A percentile compares a stretch with the other conserved stretches of the same genome.
phyloP scores from a whole-genome alignment of 2,113 vertebrate genomes.

The Motacilla tschutschensis region DNA sequence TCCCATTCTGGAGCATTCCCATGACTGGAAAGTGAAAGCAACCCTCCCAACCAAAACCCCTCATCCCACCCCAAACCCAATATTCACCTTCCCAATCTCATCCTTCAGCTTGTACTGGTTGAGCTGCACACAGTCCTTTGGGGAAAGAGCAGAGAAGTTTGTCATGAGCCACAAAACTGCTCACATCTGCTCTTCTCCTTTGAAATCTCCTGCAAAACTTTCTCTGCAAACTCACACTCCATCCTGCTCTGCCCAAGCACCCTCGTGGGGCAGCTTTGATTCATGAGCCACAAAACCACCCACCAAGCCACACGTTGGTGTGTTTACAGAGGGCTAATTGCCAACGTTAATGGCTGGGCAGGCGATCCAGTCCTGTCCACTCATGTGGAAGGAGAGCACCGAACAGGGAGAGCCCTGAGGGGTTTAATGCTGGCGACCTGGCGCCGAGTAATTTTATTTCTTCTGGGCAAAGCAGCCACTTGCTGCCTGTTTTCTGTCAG shows the following conservation, averaged over 20 bases:
- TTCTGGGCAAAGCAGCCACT: background rate
- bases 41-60: background rate
- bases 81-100: conserved; percentile 94
- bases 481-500: background rate
- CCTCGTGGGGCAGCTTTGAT: background rate
- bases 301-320: background rate
- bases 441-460: background rate
- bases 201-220: background rate
- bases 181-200: rapidly evolving
- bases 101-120: conserved; percentile 98
- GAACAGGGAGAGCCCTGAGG: background rate
- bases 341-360: rapidly evolving
- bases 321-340: background rate
- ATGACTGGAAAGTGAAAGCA: background rate
- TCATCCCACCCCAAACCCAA: background rate
- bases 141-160: background rate
- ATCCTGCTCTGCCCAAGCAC: background rate
- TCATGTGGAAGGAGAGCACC: background rate
- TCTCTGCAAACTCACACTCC: background rate
- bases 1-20: background rate
- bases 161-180: background rate
- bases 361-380: background rate
- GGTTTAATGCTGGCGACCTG: rapidly evolving
- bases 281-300: background rate
- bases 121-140: conserved; percentile 94